These are phyloP conservation scores for Ceraclea dissimilis DNA, from an alignment of 2,888 invertebrate species.

Conservation along the genomic window DNA sequence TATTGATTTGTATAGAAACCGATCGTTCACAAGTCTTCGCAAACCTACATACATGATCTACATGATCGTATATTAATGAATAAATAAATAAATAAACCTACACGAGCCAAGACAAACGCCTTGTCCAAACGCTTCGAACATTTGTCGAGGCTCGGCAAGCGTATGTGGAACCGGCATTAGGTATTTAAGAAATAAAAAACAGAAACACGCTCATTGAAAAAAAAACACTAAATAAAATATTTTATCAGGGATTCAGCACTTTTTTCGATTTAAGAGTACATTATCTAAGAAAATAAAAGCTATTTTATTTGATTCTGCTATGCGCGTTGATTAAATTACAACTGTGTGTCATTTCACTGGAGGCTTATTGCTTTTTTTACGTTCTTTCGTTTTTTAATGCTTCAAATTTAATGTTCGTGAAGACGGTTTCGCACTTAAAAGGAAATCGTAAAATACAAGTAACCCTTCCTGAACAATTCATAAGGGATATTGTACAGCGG, in stretches of 20 bases:
- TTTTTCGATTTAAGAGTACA: constrained; percentile 22
- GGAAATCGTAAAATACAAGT: background rate
- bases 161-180: too few relatives aligned
- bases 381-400: constrained; percentile 9
- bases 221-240: too few relatives aligned
- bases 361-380: constrained; percentile 11
- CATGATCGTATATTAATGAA: too few relatives aligned
- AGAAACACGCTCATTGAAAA: too few relatives aligned
- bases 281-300: constrained; percentile 19
- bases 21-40: too few relatives aligned
- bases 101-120: too few relatives aligned
- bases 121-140: too few relatives aligned
- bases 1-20: too few relatives aligned
- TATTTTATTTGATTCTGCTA: constrained; percentile 21
- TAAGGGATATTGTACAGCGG: background rate
- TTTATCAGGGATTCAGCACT: constrained; percentile 2
- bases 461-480: constrained; percentile 3
- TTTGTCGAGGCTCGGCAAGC: too few relatives aligned
- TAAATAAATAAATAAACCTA: too few relatives aligned
- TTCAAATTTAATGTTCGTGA: constrained; percentile 11
- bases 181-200: too few relatives aligned
- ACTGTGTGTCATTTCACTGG: constrained; percentile 12
- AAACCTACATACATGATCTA: too few relatives aligned
- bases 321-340: constrained; percentile 24
- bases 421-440: background rate